Percentiles rank a stretch among this genome's conserved stretches.
Conservation (phyloP, 2,888 invertebrate genomes). For the Graphium colonna region DNA sequence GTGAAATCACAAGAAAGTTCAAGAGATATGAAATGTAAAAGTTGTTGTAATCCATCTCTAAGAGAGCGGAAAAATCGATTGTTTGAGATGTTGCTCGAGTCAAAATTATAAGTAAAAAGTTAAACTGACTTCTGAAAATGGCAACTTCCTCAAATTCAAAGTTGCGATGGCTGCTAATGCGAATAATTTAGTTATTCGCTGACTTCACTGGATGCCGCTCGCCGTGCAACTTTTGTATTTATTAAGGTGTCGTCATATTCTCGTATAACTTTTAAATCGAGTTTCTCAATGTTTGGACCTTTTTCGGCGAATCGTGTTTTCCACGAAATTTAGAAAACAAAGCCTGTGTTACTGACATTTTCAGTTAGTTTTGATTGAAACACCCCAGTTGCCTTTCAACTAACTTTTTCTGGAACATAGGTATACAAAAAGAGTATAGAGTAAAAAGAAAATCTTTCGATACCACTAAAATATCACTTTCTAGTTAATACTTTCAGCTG, state of each 20-base stretch:
- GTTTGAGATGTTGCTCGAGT: neutral
- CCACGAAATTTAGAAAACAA: neutral
- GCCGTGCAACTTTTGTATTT: constrained; percentile 15
- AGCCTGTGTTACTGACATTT: neutral
- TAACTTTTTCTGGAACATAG: neutral
- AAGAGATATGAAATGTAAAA: neutral
- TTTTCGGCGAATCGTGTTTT: constrained; percentile 8
- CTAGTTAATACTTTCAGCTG: too few relatives aligned
- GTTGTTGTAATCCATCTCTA: neutral
- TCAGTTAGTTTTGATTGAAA: neutral
- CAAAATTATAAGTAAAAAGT: constrained; percentile 22
- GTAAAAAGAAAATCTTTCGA: too few relatives aligned
- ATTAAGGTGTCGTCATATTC: constrained; percentile 20
- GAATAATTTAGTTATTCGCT: constrained; percentile 22
- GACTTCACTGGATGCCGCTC: constrained; percentile 7
- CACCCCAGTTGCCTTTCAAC: neutral
- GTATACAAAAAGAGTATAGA: too few relatives aligned
- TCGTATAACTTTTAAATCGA: constrained; percentile 17
- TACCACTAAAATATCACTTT: too few relatives aligned
- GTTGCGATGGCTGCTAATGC: constrained; percentile 17
- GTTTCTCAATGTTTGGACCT: constrained; percentile 8
- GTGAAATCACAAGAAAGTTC: too few relatives aligned
- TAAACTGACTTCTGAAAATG: constrained; percentile 19
- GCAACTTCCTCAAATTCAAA: constrained; percentile 8
- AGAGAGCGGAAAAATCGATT: constrained; percentile 4